Evolutionary conservation across 2,113 vertebrate genomes (phyloP).

Genomic region (Rhineura floridana): DNA sequence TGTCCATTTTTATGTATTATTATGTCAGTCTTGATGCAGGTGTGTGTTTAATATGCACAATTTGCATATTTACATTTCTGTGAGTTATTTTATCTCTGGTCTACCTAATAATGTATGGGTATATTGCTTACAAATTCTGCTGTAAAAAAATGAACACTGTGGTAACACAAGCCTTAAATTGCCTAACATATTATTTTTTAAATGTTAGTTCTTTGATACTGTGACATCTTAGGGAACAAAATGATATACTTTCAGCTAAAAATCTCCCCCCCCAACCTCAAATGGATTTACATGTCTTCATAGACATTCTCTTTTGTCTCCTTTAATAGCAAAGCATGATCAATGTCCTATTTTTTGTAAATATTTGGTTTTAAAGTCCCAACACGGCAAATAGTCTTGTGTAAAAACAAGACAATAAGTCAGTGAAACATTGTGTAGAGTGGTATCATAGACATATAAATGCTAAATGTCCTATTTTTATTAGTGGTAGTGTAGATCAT

Average conservation of each 20-base stretch:
- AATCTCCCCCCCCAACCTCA: no score
- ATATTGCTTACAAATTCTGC: conserved; percentile 10
- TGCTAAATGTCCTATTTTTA: conserved; percentile 5
- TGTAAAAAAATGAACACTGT: neutral
- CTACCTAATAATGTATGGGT: neutral
- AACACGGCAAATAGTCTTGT: no score
- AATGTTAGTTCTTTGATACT: neutral
- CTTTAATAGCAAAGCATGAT: neutral
- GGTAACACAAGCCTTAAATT: conserved; percentile 4
- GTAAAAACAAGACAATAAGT: no score
- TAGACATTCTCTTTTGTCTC: neutral
- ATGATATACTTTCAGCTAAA: neutral
- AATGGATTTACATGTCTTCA: neutral
- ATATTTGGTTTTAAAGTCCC: no score
- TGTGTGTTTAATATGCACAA: neutral
- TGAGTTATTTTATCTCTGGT: neutral
- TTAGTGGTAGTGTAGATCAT: no score
- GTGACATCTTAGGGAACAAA: neutral
- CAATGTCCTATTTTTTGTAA: conserved; percentile 1
- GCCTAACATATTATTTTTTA: neutral
- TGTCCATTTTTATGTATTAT: conserved; percentile 53
- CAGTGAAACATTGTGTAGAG: no score
- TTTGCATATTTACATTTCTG: conserved; percentile 42
- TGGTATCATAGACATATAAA: no score
- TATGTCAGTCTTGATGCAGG: conserved; percentile 33